A percentile compares a stretch with the other conserved stretches of the same genome.
Conservation (phyloP, 2,797 vertebrate species). For the Lindbergichthys nudifrons region DNA sequence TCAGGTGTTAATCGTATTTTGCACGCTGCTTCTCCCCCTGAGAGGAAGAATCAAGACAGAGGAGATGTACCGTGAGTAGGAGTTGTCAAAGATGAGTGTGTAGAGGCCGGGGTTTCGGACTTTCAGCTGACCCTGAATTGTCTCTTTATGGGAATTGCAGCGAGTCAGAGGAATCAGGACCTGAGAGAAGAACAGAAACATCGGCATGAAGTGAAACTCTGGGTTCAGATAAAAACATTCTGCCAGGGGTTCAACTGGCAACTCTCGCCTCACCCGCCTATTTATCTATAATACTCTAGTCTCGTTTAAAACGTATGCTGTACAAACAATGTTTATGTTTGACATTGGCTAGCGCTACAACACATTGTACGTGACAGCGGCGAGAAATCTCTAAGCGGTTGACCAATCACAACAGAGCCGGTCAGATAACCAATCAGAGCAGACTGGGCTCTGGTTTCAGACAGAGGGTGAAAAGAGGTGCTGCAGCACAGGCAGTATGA, state of each 20-base stretch:
- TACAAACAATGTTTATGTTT: not conserved
- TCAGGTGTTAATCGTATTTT: no score
- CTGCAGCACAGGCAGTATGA: no score
- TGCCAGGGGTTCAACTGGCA: not conserved
- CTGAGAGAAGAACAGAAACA: conserved; percentile 78
- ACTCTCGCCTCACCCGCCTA: not conserved
- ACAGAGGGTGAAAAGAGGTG: no score
- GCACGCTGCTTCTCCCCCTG: not conserved
- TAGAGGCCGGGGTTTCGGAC: conserved; percentile 90
- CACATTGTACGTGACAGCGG: no score
- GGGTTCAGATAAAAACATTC: not conserved
- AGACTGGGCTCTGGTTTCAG: no score
- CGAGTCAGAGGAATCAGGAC: conserved; percentile 95
- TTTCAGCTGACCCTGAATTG: conserved; percentile 93
- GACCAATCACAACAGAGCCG: no score
- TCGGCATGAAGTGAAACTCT: conserved; percentile 20
- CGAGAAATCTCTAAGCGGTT: no score
- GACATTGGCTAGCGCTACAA: no score
- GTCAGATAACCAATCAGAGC: no score
- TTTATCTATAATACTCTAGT: not conserved
- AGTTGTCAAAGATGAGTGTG: conserved; percentile 95
- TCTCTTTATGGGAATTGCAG: conserved; percentile 94
- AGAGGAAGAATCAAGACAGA: not conserved
- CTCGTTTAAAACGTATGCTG: not conserved
- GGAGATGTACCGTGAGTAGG: conserved; percentile 90